Evolutionary conservation across 1,140 invertebrate genomes (phyloP), one percentile per base, ranked within the genome.

Genomic region (Zaprionus kolodkinae): DNA sequence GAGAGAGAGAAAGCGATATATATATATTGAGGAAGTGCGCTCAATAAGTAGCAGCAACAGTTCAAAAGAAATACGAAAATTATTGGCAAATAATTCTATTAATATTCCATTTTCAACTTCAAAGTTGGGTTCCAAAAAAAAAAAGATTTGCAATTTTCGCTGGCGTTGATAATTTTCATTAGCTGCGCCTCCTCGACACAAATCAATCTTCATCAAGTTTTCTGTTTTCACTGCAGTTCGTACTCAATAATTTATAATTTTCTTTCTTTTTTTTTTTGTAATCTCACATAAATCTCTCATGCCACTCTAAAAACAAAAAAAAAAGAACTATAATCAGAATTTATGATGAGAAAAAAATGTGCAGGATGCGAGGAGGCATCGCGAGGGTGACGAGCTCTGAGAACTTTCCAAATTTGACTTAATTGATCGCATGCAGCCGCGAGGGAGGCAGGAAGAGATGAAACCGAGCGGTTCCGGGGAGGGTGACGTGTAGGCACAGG

Each of bases 191-290:
- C 48, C 6, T 21, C 21, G 21, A 35, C 33, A 45, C 69, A 69
- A 89, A 89, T 89, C 81, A 77, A 90, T 89, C 86, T 75, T 90
- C 86, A 84, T 89, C 78, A 81, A 62, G 27, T 38, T 33, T 33
- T 12, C 2, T 7, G 21, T 21, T 21, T 21, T 21, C 2, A 21
- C 21, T 27, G 35, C n/a, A 17, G 17, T 50, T 17, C 21, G 59
- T 66, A 76, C 75, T 66, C 55, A 65, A 69, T 76, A 73, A 81
- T 72, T 72, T 72, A 66, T 83, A 56, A 30, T 30, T 30, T 30
- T 30, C 27, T 30, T 30, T 30, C 21, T 21, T 30, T 30, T 79
- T 87, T 77, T 50, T 21, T 35, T 35, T 35, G 33, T 25, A 12
- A 50, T 50, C 45, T 3, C 45, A 25, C 21, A 45, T 45, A 45